Evolutionary conservation across 2,888 invertebrate species (phyloP), one percentile per base, ranked within the genome.

Genomic region (Itoplectis maculator): DNA sequence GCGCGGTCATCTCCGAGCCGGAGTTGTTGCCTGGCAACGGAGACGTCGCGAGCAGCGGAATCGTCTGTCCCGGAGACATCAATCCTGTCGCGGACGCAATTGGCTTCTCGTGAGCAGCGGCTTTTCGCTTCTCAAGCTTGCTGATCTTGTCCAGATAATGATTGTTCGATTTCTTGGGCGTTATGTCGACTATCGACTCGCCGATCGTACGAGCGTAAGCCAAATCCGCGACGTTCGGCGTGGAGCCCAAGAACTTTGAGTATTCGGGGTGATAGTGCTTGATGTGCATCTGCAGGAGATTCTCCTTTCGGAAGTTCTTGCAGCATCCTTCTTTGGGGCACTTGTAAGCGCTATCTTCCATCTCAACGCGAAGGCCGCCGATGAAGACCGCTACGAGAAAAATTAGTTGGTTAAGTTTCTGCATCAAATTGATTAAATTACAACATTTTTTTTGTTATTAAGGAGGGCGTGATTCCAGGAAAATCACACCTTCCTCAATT

Each of bases 261-360:
- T 96, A 94, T 85, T 97, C 97, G 1, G 96, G 95, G 93, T 98
- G 99, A 92, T 98, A 98, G 92, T 99, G 98, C 90, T 98, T 98
- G 54, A 98, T 96, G 91, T 99, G 99, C 95, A 98, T 98, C 93
- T 97, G 96, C 8, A 99, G 93, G 68, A 98, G 95, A 84, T 97
- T 97, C 90, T 98, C 97, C 90, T 98, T 98, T 5, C 99, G 95
- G 91, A 98, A 99, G 87, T 96, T 96, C 93, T 99, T 99, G 69
- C 95, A 95, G 91, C 99, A 99, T 0, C 96, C 96, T 82, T 96
- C 96, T 65, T 96, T 96, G 0, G 97, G 97, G 90, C 97, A 98
- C 42, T 94, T 94, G 86, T 93, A 95, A 13, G 93, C 94, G 83
- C 94, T 96, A 70, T 96, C 96, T 66, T 96, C 95, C 85, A 96